Percentiles rank a stretch among this genome's conserved stretches.
phyloP scores from a whole-genome alignment of 2,888 invertebrate species.

The Limulus polyphemus region DNA sequence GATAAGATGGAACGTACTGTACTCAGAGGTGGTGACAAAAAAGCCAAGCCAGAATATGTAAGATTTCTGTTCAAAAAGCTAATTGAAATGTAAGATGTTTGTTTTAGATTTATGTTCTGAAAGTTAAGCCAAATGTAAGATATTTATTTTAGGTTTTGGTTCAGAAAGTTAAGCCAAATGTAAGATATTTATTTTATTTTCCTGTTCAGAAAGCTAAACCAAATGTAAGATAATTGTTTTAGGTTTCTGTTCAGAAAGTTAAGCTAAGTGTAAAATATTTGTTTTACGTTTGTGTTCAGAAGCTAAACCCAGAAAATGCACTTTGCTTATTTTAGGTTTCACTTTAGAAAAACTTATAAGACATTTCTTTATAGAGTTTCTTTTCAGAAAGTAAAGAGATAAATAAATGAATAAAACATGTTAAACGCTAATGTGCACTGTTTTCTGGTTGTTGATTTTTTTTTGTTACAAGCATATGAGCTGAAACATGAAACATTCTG shows the following conservation, averaged over 20 bases:
- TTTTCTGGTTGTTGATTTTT: too few species aligned
- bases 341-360: too few species aligned
- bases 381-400: too few species aligned
- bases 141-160: background rate
- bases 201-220: background rate
- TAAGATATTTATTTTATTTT: background rate
- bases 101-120: background rate
- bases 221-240: background rate
- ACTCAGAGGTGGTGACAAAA: slow-evolving; percentile 74
- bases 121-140: background rate
- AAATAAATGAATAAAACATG: too few species aligned
- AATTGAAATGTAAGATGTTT: slow-evolving; percentile 4
- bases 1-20: slow-evolving; percentile 73
- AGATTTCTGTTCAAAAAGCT: slow-evolving; percentile 34
- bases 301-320: too few species aligned
- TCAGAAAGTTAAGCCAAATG: background rate
- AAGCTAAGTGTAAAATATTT: background rate
- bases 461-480: too few species aligned
- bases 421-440: too few species aligned
- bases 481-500: too few species aligned
- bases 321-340: too few species aligned
- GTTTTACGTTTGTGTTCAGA: too few species aligned
- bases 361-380: too few species aligned
- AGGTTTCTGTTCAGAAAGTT: background rate
- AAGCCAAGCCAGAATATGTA: slow-evolving; percentile 88